phyloP scores from a whole-genome alignment of 2,797 vertebrate species.

The Hyperoplus lanceolatus region DNA sequence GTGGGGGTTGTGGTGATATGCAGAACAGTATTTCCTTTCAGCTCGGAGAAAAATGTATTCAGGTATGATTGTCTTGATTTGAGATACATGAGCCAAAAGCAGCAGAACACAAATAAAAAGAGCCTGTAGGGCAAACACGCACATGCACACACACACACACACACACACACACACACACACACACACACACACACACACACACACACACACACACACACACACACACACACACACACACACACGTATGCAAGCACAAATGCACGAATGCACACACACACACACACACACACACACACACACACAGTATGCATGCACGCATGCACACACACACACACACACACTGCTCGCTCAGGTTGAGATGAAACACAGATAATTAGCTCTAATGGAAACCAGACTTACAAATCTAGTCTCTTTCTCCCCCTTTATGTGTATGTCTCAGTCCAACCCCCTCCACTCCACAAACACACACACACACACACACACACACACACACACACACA shows the following conservation, averaged over 20 bases:
- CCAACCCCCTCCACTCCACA: neutral
- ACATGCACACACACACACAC: slow-evolving; percentile 8
- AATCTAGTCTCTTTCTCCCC: slow-evolving; percentile 67
- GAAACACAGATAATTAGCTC: slow-evolving; percentile 99
- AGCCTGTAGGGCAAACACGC: neutral
- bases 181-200: slow-evolving; percentile 14
- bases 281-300: neutral
- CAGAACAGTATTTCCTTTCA: slow-evolving; percentile 29
- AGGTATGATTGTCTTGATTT: slow-evolving; percentile 35
- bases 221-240: slow-evolving; percentile 28
- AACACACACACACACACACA: no score
- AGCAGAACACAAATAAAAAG: slow-evolving; percentile 22
- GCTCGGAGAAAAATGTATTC: slow-evolving; percentile 14
- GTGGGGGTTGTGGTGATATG: neutral
- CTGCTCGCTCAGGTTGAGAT: slow-evolving; percentile 85
- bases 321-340: slow-evolving; percentile 33
- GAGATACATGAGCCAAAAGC: slow-evolving; percentile 16
- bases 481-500: no score
- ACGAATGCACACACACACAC: neutral
- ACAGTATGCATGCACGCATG: neutral
- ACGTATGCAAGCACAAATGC: no score
- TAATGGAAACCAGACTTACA: slow-evolving; percentile 98
- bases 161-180: slow-evolving; percentile 29
- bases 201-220: neutral
- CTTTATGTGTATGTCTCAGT: slow-evolving; percentile 33